These are phyloP conservation scores for Pristionchus mayeri DNA, from an alignment of 2,888 invertebrate species.

Conservation along the genomic window DNA sequence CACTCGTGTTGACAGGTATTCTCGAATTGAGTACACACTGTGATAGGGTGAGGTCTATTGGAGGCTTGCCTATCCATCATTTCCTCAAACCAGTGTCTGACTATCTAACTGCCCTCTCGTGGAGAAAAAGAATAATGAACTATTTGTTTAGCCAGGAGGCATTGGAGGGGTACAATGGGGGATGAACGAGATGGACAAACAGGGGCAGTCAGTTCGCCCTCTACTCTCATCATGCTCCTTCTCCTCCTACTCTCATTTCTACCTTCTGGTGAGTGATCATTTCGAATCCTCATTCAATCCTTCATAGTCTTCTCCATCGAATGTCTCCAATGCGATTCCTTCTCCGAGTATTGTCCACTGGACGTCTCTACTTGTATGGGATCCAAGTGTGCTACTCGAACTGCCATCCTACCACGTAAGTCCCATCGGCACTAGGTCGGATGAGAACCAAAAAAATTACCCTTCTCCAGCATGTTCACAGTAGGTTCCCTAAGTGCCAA, in stretches of 20 bases:
- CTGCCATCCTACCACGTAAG: conserved; percentile 37
- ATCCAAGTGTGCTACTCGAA: conserved; percentile 38
- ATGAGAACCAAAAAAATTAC: too few relatives aligned
- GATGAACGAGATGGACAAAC: neutral
- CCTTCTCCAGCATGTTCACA: too few relatives aligned
- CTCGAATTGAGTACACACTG: too few relatives aligned
- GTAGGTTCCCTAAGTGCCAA: too few relatives aligned
- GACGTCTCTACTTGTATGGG: conserved; percentile 39
- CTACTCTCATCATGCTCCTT: conserved; percentile 25
- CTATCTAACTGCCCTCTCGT: neutral
- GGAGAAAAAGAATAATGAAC: conserved; percentile 8
- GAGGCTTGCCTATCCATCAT: too few relatives aligned
- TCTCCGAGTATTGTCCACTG: conserved; percentile 46
- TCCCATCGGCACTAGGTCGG: too few relatives aligned
- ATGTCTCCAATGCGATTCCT: conserved; percentile 46
- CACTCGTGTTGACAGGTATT: too few relatives aligned
- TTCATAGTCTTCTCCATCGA: conserved; percentile 9
- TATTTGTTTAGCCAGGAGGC: conserved; percentile 24
- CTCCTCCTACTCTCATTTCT: neutral
- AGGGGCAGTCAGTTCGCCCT: conserved; percentile 1
- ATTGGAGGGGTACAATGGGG: neutral
- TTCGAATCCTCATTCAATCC: neutral
- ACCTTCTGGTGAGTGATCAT: neutral
- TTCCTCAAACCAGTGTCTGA: neutral
- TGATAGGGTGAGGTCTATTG: too few relatives aligned